Conservation (phyloP, 2,797 vertebrate species). For the Cephalopachus bancanus region DNA sequence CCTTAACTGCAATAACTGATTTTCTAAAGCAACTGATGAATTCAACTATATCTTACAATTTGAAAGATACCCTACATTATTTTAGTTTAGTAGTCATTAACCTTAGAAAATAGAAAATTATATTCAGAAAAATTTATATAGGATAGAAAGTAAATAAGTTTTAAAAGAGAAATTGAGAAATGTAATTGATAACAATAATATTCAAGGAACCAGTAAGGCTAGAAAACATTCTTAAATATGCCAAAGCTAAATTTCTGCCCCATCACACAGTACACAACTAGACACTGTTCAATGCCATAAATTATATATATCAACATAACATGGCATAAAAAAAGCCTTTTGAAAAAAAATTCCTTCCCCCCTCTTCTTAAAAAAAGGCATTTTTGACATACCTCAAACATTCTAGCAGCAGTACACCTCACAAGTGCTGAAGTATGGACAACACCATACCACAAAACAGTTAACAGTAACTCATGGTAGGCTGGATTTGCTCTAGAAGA, state of each 20-base stretch:
- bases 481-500: constrained; percentile 96
- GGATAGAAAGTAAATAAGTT: constrained; percentile 56
- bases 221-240: constrained; percentile 60
- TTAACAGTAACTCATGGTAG: constrained; percentile 97
- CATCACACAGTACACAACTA: constrained; percentile 89
- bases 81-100: constrained; percentile 54
- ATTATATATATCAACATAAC: neutral
- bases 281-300: constrained; percentile 51
- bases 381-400: constrained; percentile 96
- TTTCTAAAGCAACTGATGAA: constrained; percentile 56
- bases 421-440: constrained; percentile 99
- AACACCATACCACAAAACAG: constrained; percentile 99
- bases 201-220: constrained; percentile 73
- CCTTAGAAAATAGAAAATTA: constrained; percentile 54
- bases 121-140: constrained; percentile 53
- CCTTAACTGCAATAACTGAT: neutral
- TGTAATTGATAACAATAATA: constrained; percentile 52
- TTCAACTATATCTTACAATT: constrained; percentile 45
- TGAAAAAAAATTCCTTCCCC: neutral
- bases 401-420: constrained; percentile 97
- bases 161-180: constrained; percentile 72
- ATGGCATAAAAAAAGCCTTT: neutral
- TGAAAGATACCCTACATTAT: constrained; percentile 2
- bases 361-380: constrained; percentile 31
- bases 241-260: constrained; percentile 84